Percentiles rank a stretch among this genome's conserved stretches.
Evolutionary conservation across 2,113 vertebrate genomes (phyloP).

Genomic region (Ginglymostoma cirratum): DNA sequence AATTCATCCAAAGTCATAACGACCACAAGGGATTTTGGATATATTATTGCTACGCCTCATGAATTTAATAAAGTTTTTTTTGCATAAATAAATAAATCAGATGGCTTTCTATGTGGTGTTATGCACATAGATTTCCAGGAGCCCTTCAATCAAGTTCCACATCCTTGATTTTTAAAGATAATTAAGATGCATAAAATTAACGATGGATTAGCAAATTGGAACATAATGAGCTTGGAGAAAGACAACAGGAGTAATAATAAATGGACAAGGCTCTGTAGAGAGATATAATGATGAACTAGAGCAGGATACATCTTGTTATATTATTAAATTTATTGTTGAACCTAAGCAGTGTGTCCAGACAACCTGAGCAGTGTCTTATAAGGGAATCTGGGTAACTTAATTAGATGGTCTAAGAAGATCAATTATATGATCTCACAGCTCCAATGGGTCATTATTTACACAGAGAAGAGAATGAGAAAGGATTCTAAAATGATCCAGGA

Average conservation of each 20-base stretch:
- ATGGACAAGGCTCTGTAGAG: background rate
- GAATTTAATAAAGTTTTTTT: background rate
- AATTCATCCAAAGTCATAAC: background rate
- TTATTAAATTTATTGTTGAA: background rate
- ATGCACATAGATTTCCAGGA: background rate
- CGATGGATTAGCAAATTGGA: background rate
- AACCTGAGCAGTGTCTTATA: background rate
- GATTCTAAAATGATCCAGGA: background rate
- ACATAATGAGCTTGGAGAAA: background rate
- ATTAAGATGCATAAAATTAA: conserved; percentile 30
- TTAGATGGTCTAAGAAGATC: background rate
- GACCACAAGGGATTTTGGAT: background rate
- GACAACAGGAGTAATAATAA: background rate
- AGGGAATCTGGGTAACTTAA: background rate
- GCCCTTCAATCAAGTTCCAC: background rate
- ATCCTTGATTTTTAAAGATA: conserved; percentile 7
- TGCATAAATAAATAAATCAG: background rate
- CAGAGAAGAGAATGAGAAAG: background rate
- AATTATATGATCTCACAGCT: background rate
- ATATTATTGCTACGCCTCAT: background rate
- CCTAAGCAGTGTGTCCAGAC: background rate
- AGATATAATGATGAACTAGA: background rate
- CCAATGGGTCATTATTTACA: background rate
- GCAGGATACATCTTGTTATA: background rate
- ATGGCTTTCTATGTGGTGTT: background rate